Percentiles rank a stretch among this genome's conserved stretches.
Evolutionary conservation across 2,888 invertebrate species (phyloP).

Genomic region (Parnassius apollo): DNA sequence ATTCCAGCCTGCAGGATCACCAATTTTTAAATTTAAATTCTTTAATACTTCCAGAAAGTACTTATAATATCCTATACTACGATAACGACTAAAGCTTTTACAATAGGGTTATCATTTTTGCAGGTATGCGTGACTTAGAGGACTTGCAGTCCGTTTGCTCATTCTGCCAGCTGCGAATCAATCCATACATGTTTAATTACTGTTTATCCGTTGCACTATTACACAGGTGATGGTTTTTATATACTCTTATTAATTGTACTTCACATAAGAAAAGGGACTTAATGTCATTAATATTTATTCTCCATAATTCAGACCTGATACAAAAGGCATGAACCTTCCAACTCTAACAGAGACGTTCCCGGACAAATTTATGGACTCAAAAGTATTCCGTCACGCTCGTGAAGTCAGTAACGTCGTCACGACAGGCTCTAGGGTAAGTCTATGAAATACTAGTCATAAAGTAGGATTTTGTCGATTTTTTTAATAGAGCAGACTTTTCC

Average conservation of each 20-base stretch:
- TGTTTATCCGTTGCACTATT: constrained; percentile 85
- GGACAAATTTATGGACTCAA: constrained; percentile 88
- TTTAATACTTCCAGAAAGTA: too few relatives aligned
- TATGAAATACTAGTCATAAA: neutral
- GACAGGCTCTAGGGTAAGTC: constrained; percentile 81
- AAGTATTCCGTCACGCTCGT: constrained; percentile 84
- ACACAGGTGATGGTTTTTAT: constrained; percentile 71
- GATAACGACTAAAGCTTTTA: neutral
- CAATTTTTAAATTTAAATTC: too few relatives aligned
- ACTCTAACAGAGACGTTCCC: constrained; percentile 89
- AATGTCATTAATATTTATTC: neutral
- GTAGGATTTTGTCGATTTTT: too few relatives aligned
- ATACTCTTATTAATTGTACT: neutral
- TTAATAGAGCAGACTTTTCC: too few relatives aligned
- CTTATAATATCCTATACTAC: too few relatives aligned
- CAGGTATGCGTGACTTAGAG: constrained; percentile 84
- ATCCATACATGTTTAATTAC: constrained; percentile 88
- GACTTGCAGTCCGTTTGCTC: constrained; percentile 85
- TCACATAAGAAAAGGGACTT: too few relatives aligned
- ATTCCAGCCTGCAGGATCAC: too few relatives aligned
- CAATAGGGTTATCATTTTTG: neutral
- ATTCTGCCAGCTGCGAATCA: constrained; percentile 84
- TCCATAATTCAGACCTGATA: constrained; percentile 72
- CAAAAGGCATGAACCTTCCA: constrained; percentile 84
- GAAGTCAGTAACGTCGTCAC: constrained; percentile 84